phyloP scores from a whole-genome alignment of 2,113 vertebrate genomes.

The Semicossyphus pulcher region DNA sequence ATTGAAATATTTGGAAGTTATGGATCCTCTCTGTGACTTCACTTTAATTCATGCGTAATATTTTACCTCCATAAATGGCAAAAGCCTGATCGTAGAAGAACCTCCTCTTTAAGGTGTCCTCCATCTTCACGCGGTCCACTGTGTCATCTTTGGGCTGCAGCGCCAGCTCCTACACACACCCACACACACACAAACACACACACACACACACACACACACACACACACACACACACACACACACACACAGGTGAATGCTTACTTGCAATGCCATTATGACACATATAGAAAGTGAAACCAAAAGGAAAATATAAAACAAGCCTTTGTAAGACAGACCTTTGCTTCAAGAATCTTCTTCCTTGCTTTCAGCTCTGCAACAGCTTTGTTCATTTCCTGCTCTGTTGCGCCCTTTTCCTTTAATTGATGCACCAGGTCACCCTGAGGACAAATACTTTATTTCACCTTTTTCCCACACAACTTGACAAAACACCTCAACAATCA shows the following conservation, averaged over 20 bases:
- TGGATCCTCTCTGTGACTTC: neutral
- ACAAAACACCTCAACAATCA: neutral
- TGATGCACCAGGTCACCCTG: slow-evolving; percentile 95
- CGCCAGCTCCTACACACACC: slow-evolving; percentile 91
- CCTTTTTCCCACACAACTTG: neutral
- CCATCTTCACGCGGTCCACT: slow-evolving; percentile 96
- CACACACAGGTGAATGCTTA: neutral
- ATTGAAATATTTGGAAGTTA: no score
- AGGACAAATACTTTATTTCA: neutral
- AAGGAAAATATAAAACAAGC: slow-evolving; percentile 6
- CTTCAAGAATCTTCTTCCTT: slow-evolving; percentile 91
- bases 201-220: no score
- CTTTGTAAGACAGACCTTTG: slow-evolving; percentile 85
- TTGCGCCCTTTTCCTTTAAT: slow-evolving; percentile 91
- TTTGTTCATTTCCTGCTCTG: slow-evolving; percentile 91
- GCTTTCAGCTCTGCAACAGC: slow-evolving; percentile 96
- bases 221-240: no score
- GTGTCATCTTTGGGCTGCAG: slow-evolving; percentile 97
- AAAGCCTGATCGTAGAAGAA: slow-evolving; percentile 99
- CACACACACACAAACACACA: no score
- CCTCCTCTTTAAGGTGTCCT: slow-evolving; percentile 97
- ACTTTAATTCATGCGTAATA: neutral
- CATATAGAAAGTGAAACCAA: neutral
- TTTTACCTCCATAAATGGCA: slow-evolving; percentile 97
- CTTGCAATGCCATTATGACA: neutral